Evolutionary conservation across 1,140 invertebrate genomes (phyloP), one percentile per base, ranked within the genome.

Genomic region (Forficula auricularia): DNA sequence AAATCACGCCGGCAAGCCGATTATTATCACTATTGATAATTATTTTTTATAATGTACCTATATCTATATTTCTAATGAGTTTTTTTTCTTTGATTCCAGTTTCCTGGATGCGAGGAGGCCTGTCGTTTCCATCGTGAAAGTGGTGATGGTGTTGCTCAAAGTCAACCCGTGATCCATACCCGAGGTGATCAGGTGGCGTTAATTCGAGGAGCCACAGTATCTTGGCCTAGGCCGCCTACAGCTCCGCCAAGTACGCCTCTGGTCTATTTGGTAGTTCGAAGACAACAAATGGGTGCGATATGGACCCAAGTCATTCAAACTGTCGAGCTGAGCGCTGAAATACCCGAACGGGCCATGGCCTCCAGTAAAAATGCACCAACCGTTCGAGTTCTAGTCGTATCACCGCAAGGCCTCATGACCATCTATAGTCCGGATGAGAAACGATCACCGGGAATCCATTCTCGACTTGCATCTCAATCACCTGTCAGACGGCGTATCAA

Each of bases 211-310:
- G 66, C 65, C 10, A 57, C 70, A 19, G 70, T 70, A 2, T 63
- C 65, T 37, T 75, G 73, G 72, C 73, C 72, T 1, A 63, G 68
- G 13, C 70, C 71, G 8, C 63, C 64, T 0, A 64, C 66, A 9
- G 60, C 65, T 8, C 51, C 53, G 18, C 45, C 52, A 36, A 54
- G 49, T 16, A 53, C 57, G 12, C 71, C 71, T 13, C 54, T 75
- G n/a, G 72, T 77, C n/a, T 77, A 75, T 57, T 71, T 76, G 3
- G 70, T 77, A 15, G 75, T 77, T 70, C 58, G 72, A 3, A 65
- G 73, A 43, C 48, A 48, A 48, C 71, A 75, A 62, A 73, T 71
- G 2, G 61, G 73, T 50, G 63, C 70, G 13, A 54, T 70, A 39
- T 66, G 67, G 9, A 71, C 71, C 0, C 60, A 71, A 41, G 67